A percentile compares a stretch with the other conserved stretches of the same genome.
phyloP scores from a whole-genome alignment of 2,797 vertebrate species.

The Bradypodion pumilum region DNA sequence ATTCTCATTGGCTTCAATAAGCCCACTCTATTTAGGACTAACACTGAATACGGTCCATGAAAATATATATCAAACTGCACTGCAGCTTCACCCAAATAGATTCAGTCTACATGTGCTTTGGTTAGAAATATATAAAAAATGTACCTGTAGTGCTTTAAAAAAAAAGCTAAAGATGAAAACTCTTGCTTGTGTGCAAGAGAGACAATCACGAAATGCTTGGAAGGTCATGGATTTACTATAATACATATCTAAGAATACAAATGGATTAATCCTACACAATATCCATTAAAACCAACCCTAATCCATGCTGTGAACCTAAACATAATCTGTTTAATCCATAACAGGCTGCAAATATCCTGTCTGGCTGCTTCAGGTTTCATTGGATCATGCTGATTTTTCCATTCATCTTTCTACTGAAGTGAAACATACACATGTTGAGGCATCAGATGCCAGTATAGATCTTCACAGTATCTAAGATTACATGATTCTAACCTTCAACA shows the following conservation, averaged over 20 bases:
- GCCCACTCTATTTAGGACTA: too few relatives aligned
- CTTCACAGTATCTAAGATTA: constrained; percentile 43
- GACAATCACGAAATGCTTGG: constrained; percentile 26
- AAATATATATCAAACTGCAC: too few relatives aligned
- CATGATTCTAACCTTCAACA: constrained; percentile 31
- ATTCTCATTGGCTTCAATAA: too few relatives aligned
- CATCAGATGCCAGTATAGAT: constrained; percentile 51
- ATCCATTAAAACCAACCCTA: constrained; percentile 64
- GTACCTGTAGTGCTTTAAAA: background rate
- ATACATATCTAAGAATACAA: constrained; percentile 49
- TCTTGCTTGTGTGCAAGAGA: background rate
- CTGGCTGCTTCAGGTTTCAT: constrained; percentile 22
- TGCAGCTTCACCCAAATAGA: too few relatives aligned
- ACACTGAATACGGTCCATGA: too few relatives aligned
- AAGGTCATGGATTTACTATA: constrained; percentile 33
- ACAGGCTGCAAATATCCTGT: constrained; percentile 55
- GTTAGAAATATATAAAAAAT: background rate
- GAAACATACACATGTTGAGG: constrained; percentile 51
- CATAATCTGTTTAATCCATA: constrained; percentile 64
- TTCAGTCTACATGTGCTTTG: too few relatives aligned
- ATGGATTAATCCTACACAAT: constrained; percentile 48
- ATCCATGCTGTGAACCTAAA: constrained; percentile 61
- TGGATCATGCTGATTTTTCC: constrained; percentile 60
- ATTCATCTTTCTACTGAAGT: constrained; percentile 49
- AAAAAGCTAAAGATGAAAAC: background rate